Base-by-base conservation (phyloP, 2,888 invertebrate genomes). In the Pseudoips prasinana region DNA sequence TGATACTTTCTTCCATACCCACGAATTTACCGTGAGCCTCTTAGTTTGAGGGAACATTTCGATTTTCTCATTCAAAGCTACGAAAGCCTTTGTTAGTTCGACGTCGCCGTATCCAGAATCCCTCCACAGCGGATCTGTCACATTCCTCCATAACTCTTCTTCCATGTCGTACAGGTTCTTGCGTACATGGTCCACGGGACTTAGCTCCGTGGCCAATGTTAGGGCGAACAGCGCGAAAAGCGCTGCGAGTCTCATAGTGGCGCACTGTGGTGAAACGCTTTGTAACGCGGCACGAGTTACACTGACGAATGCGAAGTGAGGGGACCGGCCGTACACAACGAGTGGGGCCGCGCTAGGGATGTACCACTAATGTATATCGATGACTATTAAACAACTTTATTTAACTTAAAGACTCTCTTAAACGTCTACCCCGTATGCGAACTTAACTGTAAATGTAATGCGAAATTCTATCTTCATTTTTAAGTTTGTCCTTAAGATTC, bases 1-100 rank as follows among this genome's bases (percentile, higher is more conserved):
- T 38, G 91, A 86, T 1, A 92, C 84, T 33, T 90, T 83, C 19
- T 83, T 89, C 93, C 94, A 94, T 41, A 92, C 75, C 91, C 93
- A 94, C 3, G 91, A 65, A 11, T 66, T 54, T 11, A 82, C 39
- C 11, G 70, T 59, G 7, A 77, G 69, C 11, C 77, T 62, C 29
- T 69, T 70, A 17, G 69, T 42, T 32, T 53, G 53, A 29, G 79
- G 77, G 25, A 81, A 54, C 22, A 60, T 45, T 30, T 90, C 86
- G 9, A 92, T 55, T 10, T 70, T 66, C 42, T 91, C 88, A 43
- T 91, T 90, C 55, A 93, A 88, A 8, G 68, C 67, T 42, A 90
- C 85, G 67, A 92, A 93, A 28, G 81, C 82, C 58, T 87, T 85
- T 50, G 93, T 90, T 26, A 93, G 66, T 48, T 89, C 86, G 14